Percentiles rank a stretch among this genome's conserved stretches.
phyloP scores from a whole-genome alignment of 2,113 vertebrate species.

The Hydrolagus affinis region DNA sequence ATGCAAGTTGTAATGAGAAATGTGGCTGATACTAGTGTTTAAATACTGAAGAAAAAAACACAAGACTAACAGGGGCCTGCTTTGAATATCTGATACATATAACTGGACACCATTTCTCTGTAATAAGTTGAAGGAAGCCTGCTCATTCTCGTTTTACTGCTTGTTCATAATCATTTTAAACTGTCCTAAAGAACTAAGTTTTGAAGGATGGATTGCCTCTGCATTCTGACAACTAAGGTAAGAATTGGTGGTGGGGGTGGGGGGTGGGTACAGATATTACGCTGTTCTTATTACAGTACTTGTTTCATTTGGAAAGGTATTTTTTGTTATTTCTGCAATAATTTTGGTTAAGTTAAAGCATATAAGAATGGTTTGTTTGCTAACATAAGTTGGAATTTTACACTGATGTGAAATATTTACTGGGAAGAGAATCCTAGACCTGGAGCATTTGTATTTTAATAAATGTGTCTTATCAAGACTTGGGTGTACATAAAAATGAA shows the following conservation, averaged over 20 bases:
- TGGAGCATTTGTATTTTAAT: background rate
- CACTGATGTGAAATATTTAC: background rate
- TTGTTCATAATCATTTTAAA: slow-evolving; percentile 60
- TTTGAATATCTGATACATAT: slow-evolving; percentile 59
- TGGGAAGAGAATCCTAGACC: background rate
- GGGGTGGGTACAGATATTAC: background rate
- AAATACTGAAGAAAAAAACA: slow-evolving; percentile 59
- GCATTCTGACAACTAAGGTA: slow-evolving; percentile 98
- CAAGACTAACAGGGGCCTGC: slow-evolving; percentile 58
- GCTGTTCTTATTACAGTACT: background rate
- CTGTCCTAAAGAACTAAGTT: background rate
- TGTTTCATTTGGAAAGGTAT: background rate
- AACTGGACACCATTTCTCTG: slow-evolving; percentile 54
- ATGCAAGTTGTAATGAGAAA: background rate
- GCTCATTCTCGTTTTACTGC: slow-evolving; percentile 52
- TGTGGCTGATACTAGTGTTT: background rate
- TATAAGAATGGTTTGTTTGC: background rate
- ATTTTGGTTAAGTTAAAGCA: too few species aligned
- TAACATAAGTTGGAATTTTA: background rate
- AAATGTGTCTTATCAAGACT: background rate
- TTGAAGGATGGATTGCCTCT: slow-evolving; percentile 83
- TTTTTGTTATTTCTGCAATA: background rate
- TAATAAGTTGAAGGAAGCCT: slow-evolving; percentile 48
- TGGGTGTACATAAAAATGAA: background rate
- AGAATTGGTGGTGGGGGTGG: slow-evolving; percentile 45